Evolutionary conservation across 2,113 vertebrate genomes (phyloP).

Genomic region (Myrmecophaga tridactyla): DNA sequence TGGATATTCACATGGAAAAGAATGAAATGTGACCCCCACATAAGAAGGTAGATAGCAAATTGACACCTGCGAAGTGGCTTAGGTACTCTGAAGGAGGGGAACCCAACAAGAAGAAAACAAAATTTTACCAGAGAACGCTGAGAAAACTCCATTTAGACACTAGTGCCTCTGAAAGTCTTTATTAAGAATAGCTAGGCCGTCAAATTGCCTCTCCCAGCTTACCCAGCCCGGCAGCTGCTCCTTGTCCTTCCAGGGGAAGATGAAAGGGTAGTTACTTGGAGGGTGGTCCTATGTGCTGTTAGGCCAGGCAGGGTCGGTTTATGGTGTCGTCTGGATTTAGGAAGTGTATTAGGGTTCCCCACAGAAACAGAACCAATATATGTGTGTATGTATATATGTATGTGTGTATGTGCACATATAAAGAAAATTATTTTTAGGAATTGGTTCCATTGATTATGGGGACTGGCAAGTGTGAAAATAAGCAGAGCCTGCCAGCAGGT

Average conservation of each 20-base stretch:
- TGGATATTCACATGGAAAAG: too few species aligned
- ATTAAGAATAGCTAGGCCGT: not conserved
- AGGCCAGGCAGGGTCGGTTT: too few species aligned
- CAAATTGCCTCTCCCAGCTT: not conserved
- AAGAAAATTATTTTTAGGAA: too few species aligned
- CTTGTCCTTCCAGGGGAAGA: not conserved
- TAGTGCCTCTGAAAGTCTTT: not conserved
- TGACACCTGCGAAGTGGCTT: not conserved
- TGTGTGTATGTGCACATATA: too few species aligned
- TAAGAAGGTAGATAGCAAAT: not conserved
- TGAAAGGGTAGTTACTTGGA: not conserved
- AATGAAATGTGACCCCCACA: too few species aligned
- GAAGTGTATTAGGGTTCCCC: too few species aligned
- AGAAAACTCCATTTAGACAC: not conserved
- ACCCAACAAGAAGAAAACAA: not conserved
- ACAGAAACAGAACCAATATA: too few species aligned
- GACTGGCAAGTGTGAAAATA: too few species aligned
- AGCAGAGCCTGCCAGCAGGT: too few species aligned
- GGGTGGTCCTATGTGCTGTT: accelerated
- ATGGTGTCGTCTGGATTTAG: not conserved
- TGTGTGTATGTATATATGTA: too few species aligned
- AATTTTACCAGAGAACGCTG: not conserved
- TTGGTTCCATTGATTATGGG: too few species aligned
- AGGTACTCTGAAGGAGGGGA: not conserved
- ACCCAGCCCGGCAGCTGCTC: not conserved